Evolutionary conservation across 1,140 invertebrate species (phyloP).

Genomic region (Drosophila ironensis): DNA sequence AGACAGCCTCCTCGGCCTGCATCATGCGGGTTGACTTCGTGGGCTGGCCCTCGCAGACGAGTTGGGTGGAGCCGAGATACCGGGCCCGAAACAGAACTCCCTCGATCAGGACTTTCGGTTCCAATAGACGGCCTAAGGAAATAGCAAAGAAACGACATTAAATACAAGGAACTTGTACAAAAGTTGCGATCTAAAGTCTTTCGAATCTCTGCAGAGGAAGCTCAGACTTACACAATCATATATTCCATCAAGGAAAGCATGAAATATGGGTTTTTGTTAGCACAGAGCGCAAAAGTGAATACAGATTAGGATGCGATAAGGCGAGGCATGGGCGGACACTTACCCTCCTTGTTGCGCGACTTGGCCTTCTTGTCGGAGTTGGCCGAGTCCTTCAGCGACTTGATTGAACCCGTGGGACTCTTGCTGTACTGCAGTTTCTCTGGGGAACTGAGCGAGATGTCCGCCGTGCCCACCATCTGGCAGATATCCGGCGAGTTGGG

Average conservation of each 20-base stretch:
- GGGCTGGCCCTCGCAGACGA: conserved; percentile 99
- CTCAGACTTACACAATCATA: neutral
- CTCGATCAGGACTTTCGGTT: conserved; percentile 93
- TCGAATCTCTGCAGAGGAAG: no score
- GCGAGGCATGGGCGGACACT: no score
- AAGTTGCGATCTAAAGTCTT: neutral
- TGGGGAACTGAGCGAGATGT: conserved; percentile 60
- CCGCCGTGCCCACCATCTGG: conserved; percentile 68
- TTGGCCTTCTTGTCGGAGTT: conserved; percentile 79
- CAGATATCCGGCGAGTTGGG: conserved; percentile 76
- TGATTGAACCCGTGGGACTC: conserved; percentile 78
- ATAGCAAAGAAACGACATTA: conserved; percentile 85
- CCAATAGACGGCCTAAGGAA: neutral
- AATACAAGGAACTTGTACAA: neutral
- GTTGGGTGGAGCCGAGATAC: conserved; percentile 98
- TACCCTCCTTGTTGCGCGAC: conserved; percentile 80
- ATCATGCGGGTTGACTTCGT: conserved; percentile 99
- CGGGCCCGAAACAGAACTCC: conserved; percentile 98
- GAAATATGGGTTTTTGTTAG: no score
- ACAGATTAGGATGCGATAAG: no score
- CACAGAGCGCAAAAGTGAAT: no score
- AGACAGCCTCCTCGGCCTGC: conserved; percentile 99
- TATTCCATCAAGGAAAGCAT: neutral
- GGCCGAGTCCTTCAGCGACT: conserved; percentile 74
- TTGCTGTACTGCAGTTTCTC: conserved; percentile 76